Base-by-base conservation (phyloP, 2,888 invertebrate species). In the Scaptomyza cyrtandrae region DNA sequence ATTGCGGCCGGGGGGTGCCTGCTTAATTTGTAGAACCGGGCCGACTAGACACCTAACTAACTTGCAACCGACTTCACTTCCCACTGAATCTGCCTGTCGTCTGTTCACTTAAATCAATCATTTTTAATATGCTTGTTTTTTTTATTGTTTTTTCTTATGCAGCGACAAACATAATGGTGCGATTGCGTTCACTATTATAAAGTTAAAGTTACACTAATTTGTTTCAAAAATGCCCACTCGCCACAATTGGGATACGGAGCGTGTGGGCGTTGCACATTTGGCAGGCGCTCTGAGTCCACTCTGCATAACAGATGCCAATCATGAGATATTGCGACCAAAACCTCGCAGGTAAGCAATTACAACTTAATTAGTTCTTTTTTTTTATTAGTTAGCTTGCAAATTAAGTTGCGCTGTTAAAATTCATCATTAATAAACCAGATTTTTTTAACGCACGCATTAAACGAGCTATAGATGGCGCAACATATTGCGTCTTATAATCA, bases 301-400 rank as follows among this genome's bases (percentile, higher is more conserved):
- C 63, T 95, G 95, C 90, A 94, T 95, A 84, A 94, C 95, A 54
- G 95, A 95, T 91, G 95, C 95, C 81, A 96, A 95, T 84, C 97
- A 97, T 93, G 97, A 97, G 92, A 97, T 97, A 89, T 94, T 97
- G 75, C 93, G 97, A 73, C 97, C 97, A 11, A 97, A 97, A 91
- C 97, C 97, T 10, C 94, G 97, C 91, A 95, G 97, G 96, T 96
- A 92, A 93, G 91, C 9, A 3, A 4, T 4, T 3, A 50, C 2
- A 24, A 37, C 6, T 37, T 35, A 6, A 19, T 19, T n/a, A 13
- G n/a, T n/a, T n/a, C 6, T 13, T 10, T 1, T 33, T 10, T 24
- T 24, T 24, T 24, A 24, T 24, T 24, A 5, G 24, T 24, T 24
- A 24, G 24, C 24, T 24, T 24, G 24, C 24, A 24, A 24, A 24